A percentile compares a stretch with the other conserved stretches of the same genome.
phyloP scores from a whole-genome alignment of 2,888 invertebrate genomes.

The Ophion ventricosus region DNA sequence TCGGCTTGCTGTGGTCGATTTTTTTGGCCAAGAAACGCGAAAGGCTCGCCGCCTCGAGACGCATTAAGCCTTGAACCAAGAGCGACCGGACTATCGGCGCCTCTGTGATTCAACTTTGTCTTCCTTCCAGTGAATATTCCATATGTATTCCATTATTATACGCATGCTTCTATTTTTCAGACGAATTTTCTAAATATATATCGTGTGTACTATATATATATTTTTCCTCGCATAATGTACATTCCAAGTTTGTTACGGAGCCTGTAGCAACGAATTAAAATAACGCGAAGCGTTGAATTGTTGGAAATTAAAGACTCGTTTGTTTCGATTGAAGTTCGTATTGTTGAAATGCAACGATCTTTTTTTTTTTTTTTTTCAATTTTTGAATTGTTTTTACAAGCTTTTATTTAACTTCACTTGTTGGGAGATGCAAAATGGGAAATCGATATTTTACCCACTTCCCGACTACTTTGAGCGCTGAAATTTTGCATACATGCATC shows the following conservation, averaged over 20 bases:
- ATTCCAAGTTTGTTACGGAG: constrained; percentile 29
- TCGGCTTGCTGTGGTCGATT: constrained; percentile 92
- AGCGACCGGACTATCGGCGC: neutral
- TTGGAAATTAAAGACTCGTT: neutral
- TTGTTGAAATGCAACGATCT: too few relatives aligned
- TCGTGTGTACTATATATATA: neutral
- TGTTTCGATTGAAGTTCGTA: neutral
- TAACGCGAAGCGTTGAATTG: neutral
- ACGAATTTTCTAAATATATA: constrained; percentile 1
- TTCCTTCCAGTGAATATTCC: constrained; percentile 43
- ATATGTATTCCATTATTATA: neutral
- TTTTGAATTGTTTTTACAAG: too few relatives aligned
- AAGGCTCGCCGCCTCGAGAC: constrained; percentile 78
- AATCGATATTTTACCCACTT: too few relatives aligned
- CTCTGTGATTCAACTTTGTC: constrained; percentile 27
- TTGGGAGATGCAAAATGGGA: too few relatives aligned
- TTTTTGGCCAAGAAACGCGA: constrained; percentile 89
- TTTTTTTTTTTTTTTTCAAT: too few relatives aligned
- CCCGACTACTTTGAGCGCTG: too few relatives aligned
- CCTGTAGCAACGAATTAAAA: constrained; percentile 26
- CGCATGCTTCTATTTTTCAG: neutral
- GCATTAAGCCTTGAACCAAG: constrained; percentile 45
- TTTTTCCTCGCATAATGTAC: constrained; percentile 35
- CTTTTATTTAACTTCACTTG: too few relatives aligned
- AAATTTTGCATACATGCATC: too few relatives aligned